phyloP scores from a whole-genome alignment of 2,113 vertebrate species.

The Bos javanicus region DNA sequence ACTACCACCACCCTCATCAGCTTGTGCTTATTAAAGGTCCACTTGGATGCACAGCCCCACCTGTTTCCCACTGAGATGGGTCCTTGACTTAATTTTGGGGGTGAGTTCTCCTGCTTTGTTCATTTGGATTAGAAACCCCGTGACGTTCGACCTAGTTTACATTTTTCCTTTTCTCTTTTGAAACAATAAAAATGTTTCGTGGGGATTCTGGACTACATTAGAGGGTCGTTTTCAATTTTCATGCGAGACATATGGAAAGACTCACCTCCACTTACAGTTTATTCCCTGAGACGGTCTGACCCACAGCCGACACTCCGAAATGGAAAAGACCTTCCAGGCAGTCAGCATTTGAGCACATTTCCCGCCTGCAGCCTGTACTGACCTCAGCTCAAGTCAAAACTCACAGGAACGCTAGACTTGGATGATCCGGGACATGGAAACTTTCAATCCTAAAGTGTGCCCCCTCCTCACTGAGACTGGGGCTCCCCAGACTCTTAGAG shows the following conservation, averaged over 20 bases:
- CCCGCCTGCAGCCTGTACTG: neutral
- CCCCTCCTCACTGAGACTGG: neutral
- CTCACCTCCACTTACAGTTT: conserved; percentile 64
- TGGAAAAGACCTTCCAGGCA: conserved; percentile 47
- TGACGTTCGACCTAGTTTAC: neutral
- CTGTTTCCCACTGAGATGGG: neutral
- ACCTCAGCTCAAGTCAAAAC: conserved; percentile 21
- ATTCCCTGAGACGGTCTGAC: conserved; percentile 62
- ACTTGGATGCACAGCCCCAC: neutral
- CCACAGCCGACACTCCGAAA: conserved; percentile 46
- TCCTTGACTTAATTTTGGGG: neutral
- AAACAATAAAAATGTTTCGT: conserved; percentile 30
- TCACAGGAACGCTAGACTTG: neutral
- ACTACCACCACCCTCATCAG: neutral
- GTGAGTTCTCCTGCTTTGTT: neutral
- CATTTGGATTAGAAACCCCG: neutral
- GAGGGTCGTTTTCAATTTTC: conserved; percentile 57
- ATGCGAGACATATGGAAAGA: conserved; percentile 68
- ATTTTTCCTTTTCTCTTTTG: neutral
- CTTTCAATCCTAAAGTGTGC: neutral
- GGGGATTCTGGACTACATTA: conserved; percentile 69
- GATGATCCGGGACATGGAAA: neutral
- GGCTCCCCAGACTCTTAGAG: neutral
- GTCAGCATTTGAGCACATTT: conserved; percentile 35
- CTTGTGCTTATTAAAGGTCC: neutral